A percentile compares a stretch with the other conserved stretches of the same genome.
These are phyloP conservation scores for Tylochromis polylepis DNA, from an alignment of 2,113 vertebrate species.

Conservation along the genomic window DNA sequence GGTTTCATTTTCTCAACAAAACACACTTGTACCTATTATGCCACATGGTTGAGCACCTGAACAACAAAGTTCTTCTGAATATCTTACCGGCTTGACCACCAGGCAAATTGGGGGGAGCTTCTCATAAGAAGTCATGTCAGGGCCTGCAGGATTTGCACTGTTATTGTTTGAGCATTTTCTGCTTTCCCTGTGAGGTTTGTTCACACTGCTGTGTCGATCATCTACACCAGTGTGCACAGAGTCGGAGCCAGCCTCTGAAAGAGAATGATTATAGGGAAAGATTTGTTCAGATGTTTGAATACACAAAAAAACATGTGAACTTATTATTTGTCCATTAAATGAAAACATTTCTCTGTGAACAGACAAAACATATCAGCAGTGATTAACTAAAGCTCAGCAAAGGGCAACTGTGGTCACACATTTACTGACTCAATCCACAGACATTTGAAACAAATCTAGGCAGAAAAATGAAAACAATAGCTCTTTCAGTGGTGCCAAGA, in stretches of 20 bases:
- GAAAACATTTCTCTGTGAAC: neutral
- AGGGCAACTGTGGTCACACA: neutral
- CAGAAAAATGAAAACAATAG: neutral
- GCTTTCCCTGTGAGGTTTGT: conserved; percentile 4
- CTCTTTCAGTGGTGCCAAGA: neutral
- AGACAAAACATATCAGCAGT: neutral
- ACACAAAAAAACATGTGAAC: neutral
- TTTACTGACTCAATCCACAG: neutral
- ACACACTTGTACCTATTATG: neutral
- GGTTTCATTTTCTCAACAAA: neutral
- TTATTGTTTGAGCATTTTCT: conserved; percentile 1
- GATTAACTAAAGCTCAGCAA: neutral
- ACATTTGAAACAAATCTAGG: neutral
- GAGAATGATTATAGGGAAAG: neutral
- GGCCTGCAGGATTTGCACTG: neutral
- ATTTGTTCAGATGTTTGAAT: neutral
- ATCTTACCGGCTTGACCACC: conserved; percentile 65
- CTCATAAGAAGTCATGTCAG: neutral
- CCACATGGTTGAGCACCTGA: neutral
- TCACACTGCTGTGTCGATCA: conserved; percentile 47
- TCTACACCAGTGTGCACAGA: conserved; percentile 54
- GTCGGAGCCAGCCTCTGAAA: conserved; percentile 61
- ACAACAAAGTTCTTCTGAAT: neutral
- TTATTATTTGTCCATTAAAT: neutral
- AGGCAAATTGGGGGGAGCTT: conserved; percentile 56